phyloP scores from a whole-genome alignment of 2,113 vertebrate species.

The Camelus dromedarius region DNA sequence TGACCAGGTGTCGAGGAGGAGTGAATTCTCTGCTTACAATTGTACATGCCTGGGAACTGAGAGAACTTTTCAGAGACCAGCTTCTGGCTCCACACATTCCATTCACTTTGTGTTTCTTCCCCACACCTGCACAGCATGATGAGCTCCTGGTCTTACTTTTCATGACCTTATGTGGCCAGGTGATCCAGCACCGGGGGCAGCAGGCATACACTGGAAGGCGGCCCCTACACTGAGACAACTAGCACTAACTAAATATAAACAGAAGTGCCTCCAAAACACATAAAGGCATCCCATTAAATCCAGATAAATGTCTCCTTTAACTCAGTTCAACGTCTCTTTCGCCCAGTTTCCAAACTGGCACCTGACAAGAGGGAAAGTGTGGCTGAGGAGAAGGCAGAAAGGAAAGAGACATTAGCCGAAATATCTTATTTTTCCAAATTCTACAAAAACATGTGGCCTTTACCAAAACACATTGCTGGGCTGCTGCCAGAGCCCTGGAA shows the following conservation, averaged over 20 bases:
- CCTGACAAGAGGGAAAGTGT: background rate
- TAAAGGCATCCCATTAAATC: background rate
- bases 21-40: background rate
- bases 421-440: background rate
- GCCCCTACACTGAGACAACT: background rate
- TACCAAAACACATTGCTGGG: background rate
- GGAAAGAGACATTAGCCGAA: background rate
- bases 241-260: background rate
- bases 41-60: background rate
- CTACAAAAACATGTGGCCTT: background rate
- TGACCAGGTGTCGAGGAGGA: background rate
- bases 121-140: accelerated
- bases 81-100: background rate
- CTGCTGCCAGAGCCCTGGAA: background rate
- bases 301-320: constrained; percentile 4
- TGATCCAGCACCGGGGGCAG: background rate
- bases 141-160: background rate
- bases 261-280: background rate
- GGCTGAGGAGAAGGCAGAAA: background rate
- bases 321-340: background rate
- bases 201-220: background rate
- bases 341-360: background rate
- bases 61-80: background rate
- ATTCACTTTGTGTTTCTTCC: background rate
- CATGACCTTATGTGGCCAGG: background rate